Evolutionary conservation across 2,888 invertebrate species (phyloP).

Genomic region (Luffia ferchaultella): DNA sequence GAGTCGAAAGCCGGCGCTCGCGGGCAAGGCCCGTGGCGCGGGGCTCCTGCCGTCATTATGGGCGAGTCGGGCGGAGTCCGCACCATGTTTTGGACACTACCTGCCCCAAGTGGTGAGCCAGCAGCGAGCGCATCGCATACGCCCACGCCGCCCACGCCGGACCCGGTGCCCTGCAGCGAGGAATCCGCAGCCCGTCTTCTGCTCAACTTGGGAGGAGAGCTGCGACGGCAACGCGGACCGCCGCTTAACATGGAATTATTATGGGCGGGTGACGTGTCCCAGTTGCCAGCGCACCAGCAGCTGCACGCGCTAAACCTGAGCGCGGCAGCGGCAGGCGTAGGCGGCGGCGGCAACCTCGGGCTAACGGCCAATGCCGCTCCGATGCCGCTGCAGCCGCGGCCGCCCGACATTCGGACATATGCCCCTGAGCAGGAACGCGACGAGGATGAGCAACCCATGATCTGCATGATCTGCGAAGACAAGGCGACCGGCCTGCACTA

Average conservation of each 20-base stretch:
- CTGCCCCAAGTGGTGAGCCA: slow-evolving; percentile 62
- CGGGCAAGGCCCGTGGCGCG: slow-evolving; percentile 59
- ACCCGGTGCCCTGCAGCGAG: slow-evolving; percentile 59
- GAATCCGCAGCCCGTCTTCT: slow-evolving; percentile 75
- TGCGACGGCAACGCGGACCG: slow-evolving; percentile 68
- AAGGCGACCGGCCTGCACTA: slow-evolving; percentile 98
- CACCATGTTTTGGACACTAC: slow-evolving; percentile 73
- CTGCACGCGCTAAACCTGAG: slow-evolving; percentile 80
- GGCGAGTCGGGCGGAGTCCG: slow-evolving; percentile 90
- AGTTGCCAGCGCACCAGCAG: slow-evolving; percentile 83
- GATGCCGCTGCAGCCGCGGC: slow-evolving; percentile 41
- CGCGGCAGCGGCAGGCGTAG: slow-evolving; percentile 52
- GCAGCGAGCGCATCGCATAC: slow-evolving; percentile 60
- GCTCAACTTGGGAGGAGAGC: slow-evolving; percentile 77
- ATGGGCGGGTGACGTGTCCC: slow-evolving; percentile 89
- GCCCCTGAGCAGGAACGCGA: slow-evolving; percentile 64
- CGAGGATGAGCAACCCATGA: slow-evolving; percentile 93
- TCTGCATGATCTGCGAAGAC: slow-evolving; percentile 98
- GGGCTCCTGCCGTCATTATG: slow-evolving; percentile 90
- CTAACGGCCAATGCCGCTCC: slow-evolving; percentile 43
- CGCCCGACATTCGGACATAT: slow-evolving; percentile 50
- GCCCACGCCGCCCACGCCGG: slow-evolving; percentile 61
- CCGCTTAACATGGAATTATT: slow-evolving; percentile 91
- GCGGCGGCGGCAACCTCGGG: slow-evolving; percentile 35
- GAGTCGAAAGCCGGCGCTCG: slow-evolving; percentile 45